Evolutionary conservation across 2,113 vertebrate genomes (phyloP).

Genomic region (Chroicocephalus ridibundus): DNA sequence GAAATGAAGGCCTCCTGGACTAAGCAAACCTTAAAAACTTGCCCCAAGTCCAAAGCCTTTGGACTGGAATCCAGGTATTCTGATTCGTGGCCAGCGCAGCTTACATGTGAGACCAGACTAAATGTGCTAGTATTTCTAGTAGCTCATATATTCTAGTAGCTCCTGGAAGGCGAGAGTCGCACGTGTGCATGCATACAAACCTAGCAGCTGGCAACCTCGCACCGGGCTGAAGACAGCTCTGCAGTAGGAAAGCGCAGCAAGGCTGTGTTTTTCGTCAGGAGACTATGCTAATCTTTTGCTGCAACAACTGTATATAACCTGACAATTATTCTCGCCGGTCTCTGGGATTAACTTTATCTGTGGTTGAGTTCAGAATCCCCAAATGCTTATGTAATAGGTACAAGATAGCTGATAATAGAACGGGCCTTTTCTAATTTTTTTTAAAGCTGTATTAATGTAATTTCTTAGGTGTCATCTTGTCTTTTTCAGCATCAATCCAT

Average conservation of each 20-base stretch:
- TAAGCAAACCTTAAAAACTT: neutral
- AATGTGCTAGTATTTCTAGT: too few species aligned
- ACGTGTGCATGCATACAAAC: neutral
- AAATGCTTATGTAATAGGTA: neutral
- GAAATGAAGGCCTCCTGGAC: neutral
- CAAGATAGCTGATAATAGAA: neutral
- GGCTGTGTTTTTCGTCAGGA: neutral
- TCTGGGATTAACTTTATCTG: neutral
- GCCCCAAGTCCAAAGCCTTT: neutral
- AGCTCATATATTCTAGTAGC: too few species aligned
- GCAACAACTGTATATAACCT: neutral
- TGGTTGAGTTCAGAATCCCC: neutral
- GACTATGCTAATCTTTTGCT: conserved; percentile 1
- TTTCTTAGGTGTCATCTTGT: neutral
- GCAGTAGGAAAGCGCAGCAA: neutral
- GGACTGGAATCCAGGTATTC: neutral
- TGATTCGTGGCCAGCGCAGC: neutral
- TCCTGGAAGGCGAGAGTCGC: neutral
- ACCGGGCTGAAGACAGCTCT: neutral
- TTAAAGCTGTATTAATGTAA: neutral
- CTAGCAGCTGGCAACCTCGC: neutral
- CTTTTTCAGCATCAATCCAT: neutral
- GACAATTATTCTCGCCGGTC: neutral
- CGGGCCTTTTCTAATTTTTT: neutral
- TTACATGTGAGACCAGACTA: neutral